Conservation (phyloP, 35 echinoderm and acorn worm species). For the Apostichopus japonicus region DNA sequence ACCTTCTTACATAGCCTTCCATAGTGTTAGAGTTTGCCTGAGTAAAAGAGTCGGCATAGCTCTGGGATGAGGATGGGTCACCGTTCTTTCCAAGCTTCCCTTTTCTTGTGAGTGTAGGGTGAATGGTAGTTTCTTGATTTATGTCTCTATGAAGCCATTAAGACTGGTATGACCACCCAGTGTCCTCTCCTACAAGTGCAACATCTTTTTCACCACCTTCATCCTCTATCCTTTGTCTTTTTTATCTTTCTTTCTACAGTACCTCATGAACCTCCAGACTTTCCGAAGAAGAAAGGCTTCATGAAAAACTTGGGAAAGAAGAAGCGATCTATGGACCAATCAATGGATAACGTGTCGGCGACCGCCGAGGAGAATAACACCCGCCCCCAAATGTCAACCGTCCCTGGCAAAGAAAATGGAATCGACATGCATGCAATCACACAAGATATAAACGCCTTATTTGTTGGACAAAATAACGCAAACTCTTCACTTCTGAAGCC, state of each 20-base stretch:
- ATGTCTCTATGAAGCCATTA: too few relatives aligned
- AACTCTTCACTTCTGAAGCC: slow-evolving; percentile 25
- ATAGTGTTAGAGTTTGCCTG: too few relatives aligned
- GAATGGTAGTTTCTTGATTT: too few relatives aligned
- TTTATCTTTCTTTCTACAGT: slow-evolving; percentile 15
- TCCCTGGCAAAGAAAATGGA: slow-evolving; percentile 41
- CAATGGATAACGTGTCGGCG: slow-evolving; percentile 38
- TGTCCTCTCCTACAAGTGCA: too few relatives aligned
- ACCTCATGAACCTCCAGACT: slow-evolving; percentile 67
- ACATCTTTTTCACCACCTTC: too few relatives aligned
- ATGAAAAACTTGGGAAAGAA: slow-evolving; percentile 71
- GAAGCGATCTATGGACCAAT: slow-evolving; percentile 61
- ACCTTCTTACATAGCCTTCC: too few relatives aligned
- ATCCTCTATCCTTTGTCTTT: not conserved
- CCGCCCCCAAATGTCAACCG: slow-evolving; percentile 4
- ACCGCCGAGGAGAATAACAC: slow-evolving; percentile 16
- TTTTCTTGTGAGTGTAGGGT: too few relatives aligned
- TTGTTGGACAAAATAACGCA: slow-evolving; percentile 37
- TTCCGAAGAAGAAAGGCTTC: slow-evolving; percentile 67
- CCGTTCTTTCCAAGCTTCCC: too few relatives aligned
- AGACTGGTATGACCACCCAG: too few relatives aligned
- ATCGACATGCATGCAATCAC: slow-evolving; percentile 48
- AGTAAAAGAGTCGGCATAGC: too few relatives aligned
- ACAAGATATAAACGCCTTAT: slow-evolving; percentile 70
- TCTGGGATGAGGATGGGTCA: too few relatives aligned